Evolutionary conservation across 2,113 vertebrate species (phyloP), one percentile per base, ranked within the genome.

Genomic region (Ptyas mucosa): DNA sequence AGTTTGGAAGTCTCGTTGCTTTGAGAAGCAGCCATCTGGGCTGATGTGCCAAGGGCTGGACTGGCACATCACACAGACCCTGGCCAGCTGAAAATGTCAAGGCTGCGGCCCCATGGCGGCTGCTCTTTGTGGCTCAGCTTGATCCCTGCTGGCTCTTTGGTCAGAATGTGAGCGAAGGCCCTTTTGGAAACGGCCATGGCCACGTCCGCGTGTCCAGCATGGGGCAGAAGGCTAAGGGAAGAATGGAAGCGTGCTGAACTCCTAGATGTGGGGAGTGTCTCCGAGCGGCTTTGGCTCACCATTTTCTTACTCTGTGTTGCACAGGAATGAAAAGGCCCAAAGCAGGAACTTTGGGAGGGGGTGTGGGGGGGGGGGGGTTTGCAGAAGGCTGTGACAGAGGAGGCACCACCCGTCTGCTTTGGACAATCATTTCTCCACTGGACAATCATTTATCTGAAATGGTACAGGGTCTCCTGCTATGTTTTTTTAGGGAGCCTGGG

Each of bases 331-430:
- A 64, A 64, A n/a, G 5, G 3, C 11, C 61, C 26, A 64, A 29
- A 29, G 29, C 64, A 69, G 64, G 29, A 18, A 39, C n/a, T 20
- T 1, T 1, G 18, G 7, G 2, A 3, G 2, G 7, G 5, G 3
- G 7, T n/a, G n/a, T n/a, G n/a, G n/a, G n/a, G 2, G 7, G 2
- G 7, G 5, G 3, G 7, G 61, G n/a, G 14, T 0, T 39, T 81
- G n/a, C n/a, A 81, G 34, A 43, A 81, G 34, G 18, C 3, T 5
- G 26, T 3, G 61, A 64, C 18, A 20, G 6, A 39, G 8, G n/a
- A 21, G 18, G 34, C 7, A 2, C n/a, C 6, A 0, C 8, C 15
- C 7, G 6, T 81, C 69, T 21, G 69, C 69, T 39, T 81, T 75
- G 58, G 58, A 26, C 24, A 26, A 23, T 8, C 55, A 23, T 23